Evolutionary conservation across 2,888 invertebrate species (phyloP).

Genomic region (Apamea monoglypha): DNA sequence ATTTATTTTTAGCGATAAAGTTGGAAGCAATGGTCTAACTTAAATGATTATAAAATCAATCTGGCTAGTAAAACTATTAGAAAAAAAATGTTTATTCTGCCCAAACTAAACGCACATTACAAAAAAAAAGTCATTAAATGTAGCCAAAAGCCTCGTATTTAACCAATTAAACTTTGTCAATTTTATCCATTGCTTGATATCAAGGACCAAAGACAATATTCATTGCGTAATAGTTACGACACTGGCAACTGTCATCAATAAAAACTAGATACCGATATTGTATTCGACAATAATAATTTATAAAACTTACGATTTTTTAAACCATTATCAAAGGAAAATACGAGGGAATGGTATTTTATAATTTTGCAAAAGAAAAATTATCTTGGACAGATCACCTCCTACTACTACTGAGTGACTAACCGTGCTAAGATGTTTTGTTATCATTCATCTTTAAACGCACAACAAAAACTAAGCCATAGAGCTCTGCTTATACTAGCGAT

Average conservation of each 20-base stretch:
- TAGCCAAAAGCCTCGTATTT: background rate
- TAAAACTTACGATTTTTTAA: background rate
- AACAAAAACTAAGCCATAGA: background rate
- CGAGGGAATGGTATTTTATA: background rate
- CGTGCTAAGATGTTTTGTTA: background rate
- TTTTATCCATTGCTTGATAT: background rate
- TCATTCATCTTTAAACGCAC: no score
- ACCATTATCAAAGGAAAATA: background rate
- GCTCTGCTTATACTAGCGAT: background rate
- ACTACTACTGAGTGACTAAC: background rate
- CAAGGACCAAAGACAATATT: no score
- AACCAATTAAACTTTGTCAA: background rate
- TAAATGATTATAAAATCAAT: background rate
- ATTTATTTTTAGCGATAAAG: background rate
- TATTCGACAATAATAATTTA: no score
- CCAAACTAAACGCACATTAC: no score
- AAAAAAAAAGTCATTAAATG: no score
- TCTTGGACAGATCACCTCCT: background rate
- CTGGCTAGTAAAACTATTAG: background rate
- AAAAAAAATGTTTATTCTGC: background rate
- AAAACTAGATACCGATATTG: no score
- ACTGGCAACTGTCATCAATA: no score
- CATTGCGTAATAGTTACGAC: no score
- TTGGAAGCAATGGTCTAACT: background rate
- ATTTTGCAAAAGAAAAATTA: background rate